Evolutionary conservation across 1,140 invertebrate genomes (phyloP).

Genomic region (Argopecten irradians): DNA sequence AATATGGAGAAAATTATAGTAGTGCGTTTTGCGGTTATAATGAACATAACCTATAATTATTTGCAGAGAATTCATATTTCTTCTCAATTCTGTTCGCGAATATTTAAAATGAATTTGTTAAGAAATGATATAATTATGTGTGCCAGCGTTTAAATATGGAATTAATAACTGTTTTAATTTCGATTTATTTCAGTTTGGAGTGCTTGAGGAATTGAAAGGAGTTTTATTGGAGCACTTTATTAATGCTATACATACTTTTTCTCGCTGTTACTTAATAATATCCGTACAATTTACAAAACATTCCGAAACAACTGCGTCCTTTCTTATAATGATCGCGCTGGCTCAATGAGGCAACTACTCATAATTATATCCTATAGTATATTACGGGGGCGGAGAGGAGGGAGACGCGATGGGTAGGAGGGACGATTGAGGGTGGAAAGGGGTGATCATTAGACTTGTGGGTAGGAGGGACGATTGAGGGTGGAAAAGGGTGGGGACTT

Average conservation of each 20-base stretch:
- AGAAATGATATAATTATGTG: neutral
- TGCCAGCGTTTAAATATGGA: neutral
- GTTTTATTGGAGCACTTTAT: neutral
- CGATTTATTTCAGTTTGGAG: slow-evolving; percentile 10
- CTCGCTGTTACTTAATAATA: neutral
- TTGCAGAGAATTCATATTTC: neutral
- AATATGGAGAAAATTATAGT: slow-evolving; percentile 19
- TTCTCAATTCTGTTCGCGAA: neutral
- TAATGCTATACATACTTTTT: neutral
- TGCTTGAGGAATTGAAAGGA: neutral
- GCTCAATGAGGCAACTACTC: neutral
- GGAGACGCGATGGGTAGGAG: neutral
- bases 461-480: no score
- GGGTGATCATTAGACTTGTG: neutral
- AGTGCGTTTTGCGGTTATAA: neutral
- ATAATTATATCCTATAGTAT: neutral
- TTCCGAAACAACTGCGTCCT: neutral
- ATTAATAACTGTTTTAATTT: neutral
- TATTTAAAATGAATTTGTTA: slow-evolving; percentile 6
- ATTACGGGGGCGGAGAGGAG: neutral
- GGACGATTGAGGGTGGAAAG: neutral
- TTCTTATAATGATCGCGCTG: neutral
- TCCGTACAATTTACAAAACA: neutral
- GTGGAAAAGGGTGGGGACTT: neutral
- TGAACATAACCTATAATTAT: neutral